Base-by-base conservation (phyloP, 1,140 invertebrate species). In the Dufourea novaeangliae region DNA sequence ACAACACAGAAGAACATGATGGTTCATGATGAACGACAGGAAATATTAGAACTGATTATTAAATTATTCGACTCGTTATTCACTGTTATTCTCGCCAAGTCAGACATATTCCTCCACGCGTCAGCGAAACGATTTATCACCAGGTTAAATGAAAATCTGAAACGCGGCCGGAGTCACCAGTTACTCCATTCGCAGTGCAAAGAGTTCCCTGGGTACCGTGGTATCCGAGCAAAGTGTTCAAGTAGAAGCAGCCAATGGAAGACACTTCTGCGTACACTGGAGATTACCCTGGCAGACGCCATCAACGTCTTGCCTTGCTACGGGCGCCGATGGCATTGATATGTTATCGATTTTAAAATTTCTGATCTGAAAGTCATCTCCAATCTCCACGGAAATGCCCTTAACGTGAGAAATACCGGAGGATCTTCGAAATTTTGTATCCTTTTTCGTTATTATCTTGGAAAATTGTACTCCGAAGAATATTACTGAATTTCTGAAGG, bases 161-260 rank as follows among this genome's bases (percentile, higher is more conserved):
- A 34, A 27, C 14, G 29, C n/a, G 71, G 14, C n/a, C 17, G 34
- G 34, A 7, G 44, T 50, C n/a, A 50, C 46, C 8, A n/a, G 46
- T 50, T 8, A 17, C 41, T 46, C 69, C 14, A n/a, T 37, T 27
- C 46, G 10, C n/a, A 6, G 6, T 25, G 50, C 20, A 56, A 44
- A 73, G 52, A 56, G 7, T 22, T 37, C 12, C 20, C 29, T 61
- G 29, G n/a, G n/a, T 50, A 71, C 69, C 39, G 56, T 44, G 34
- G n/a, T 17, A 8, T n/a, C 41, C 56, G 11, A 32, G 41, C 41
- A 14, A 71, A 71, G 56, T 71, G 56, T 72, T 25, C 34, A 37
- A 34, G 72, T 11, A 20, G 8, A n/a, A 54, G 25, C 17, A 14
- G 11, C 27, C 12, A 12, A n/a, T 32, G 22, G 25, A 44, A 56